phyloP scores from a whole-genome alignment of 2,888 invertebrate species.

The Ypsolopha sequella region DNA sequence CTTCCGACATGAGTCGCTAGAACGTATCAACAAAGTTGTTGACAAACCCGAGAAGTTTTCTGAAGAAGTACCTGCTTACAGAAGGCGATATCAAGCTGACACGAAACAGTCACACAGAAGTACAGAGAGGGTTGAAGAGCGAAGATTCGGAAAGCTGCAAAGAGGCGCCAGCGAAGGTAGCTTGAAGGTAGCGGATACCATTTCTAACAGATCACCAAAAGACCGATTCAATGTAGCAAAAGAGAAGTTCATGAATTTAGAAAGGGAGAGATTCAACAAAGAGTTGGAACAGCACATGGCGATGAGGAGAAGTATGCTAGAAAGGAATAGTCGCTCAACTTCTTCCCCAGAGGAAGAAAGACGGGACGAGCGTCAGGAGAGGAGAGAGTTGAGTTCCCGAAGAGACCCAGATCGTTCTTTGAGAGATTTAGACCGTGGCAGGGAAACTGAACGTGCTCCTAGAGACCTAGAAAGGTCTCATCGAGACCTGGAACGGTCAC shows the following conservation, averaged over 20 bases:
- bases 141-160: slow-evolving; percentile 53
- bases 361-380: slow-evolving; percentile 59
- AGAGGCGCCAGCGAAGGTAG: slow-evolving; percentile 60
- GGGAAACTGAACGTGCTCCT: slow-evolving; percentile 5
- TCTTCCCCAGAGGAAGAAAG: slow-evolving; percentile 67
- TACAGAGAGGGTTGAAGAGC: slow-evolving; percentile 58
- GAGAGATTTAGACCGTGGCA: slow-evolving; percentile 15
- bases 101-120: slow-evolving; percentile 57
- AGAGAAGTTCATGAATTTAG: slow-evolving; percentile 86
- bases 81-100: slow-evolving; percentile 64
- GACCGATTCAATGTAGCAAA: slow-evolving; percentile 89
- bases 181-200: slow-evolving; percentile 44
- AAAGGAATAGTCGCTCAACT: slow-evolving; percentile 65
- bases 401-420: slow-evolving; percentile 59
- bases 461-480: slow-evolving; percentile 1
- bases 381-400: slow-evolving; percentile 51
- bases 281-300: slow-evolving; percentile 68
- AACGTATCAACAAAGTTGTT: slow-evolving; percentile 30
- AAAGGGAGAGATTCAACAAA: slow-evolving; percentile 75
- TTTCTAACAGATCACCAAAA: slow-evolving; percentile 65
- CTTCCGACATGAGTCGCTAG: slow-evolving; percentile 57
- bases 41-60: slow-evolving; percentile 49
- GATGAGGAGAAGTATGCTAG: slow-evolving; percentile 60
- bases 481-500: slow-evolving; percentile 36
- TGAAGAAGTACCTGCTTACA: slow-evolving; percentile 46